Evolutionary conservation across 2,113 vertebrate species (phyloP).

Genomic region (Bos javanicus): DNA sequence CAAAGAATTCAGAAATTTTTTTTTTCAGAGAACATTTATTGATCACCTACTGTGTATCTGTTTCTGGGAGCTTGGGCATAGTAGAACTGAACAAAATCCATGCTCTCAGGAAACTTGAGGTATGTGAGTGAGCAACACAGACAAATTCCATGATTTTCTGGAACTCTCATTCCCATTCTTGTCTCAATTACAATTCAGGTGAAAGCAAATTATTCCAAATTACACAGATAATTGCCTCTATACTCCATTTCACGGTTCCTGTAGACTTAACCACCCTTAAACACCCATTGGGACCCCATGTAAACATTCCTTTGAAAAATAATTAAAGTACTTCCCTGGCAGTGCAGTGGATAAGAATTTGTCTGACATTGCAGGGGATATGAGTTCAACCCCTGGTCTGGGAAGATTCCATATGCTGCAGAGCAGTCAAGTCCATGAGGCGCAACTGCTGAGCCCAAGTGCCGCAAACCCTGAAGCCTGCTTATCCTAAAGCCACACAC

Average conservation of each 20-base stretch:
- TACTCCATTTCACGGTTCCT: not conserved
- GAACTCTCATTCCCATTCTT: not conserved
- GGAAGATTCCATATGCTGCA: not conserved
- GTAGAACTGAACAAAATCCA: not conserved
- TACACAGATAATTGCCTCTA: conserved; percentile 27
- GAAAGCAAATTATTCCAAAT: conserved; percentile 53
- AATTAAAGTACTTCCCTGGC: not conserved
- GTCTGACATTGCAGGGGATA: not conserved
- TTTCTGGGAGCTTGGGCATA: not conserved
- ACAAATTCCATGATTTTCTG: not conserved
- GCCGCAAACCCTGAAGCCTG: not conserved
- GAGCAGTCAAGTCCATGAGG: not conserved
- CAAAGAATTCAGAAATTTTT: not conserved
- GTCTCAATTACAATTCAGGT: conserved; percentile 36
- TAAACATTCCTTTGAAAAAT: conserved; percentile 34
- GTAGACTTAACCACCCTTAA: conserved; percentile 8
- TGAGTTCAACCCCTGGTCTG: not conserved
- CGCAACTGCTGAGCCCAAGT: fast-evolving
- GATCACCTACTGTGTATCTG: not conserved
- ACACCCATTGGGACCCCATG: not conserved
- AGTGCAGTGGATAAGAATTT: not conserved
- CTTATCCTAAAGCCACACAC: not conserved
- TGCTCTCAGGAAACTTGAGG: not conserved
- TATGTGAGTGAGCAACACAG: not conserved
- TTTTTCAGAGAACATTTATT: not conserved